Base-by-base conservation (phyloP, 2,888 invertebrate genomes). In the Macaria liturata region DNA sequence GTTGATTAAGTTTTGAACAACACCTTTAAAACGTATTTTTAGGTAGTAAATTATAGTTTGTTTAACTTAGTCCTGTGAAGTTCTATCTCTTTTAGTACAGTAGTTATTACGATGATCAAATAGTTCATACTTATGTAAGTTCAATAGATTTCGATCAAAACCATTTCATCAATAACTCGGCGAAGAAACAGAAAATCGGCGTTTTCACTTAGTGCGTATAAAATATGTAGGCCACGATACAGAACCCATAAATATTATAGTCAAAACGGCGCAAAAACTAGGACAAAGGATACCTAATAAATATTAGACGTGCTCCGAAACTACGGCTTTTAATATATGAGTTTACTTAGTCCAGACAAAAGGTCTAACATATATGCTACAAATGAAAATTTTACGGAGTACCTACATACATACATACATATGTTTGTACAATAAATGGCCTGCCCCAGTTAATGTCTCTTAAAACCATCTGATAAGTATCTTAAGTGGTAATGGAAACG, bases 191-290 rank as follows among this genome's bases (percentile, higher is more conserved):
- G 4, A 7, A 6, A 37, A 37, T 37, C 34, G 4, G 34, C 34
- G 34, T 37, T 37, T 37, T 37, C 34, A 37, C 34, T 37, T 37
- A 37, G 3, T 2, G 34, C 34, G 34, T 37, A 37, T 37, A 37
- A 37, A 37, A 37, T 37, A 37, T 37, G 34, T 37, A 4, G 4
- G 4, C 1, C 34, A 37, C 34, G 34, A 37, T 37, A 37, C 40
- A 30, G 50, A 57, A 45, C 44, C 54, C 34, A 61, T 54, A 50
- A 49, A 60, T 55, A 67, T 45, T 50, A 43, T 46, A 53, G 54
- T 44, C 59, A 57, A 49, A 53, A 49, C 46, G 53, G 46, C 50
- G 53, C 54, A 62, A 46, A 62, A 62, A 54, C 39, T 56, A 58
- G 59, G 53, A 52, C 31, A 44, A 57, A 51, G 43, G 46, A 46